These are phyloP conservation scores for Margaritifera margaritifera DNA, from an alignment of 2,888 invertebrate genomes.

Conservation along the genomic window DNA sequence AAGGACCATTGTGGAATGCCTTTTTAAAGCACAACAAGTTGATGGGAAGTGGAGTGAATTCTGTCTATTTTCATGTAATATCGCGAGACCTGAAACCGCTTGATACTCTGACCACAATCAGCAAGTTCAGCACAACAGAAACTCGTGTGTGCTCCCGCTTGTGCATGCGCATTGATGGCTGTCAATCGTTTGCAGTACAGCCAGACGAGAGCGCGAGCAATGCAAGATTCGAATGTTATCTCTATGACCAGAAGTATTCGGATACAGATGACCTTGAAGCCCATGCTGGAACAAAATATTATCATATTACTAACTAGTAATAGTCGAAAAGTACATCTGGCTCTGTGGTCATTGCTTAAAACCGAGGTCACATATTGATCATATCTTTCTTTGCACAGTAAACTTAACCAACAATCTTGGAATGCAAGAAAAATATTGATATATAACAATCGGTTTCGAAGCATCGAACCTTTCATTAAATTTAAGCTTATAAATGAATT, in stretches of 20 bases:
- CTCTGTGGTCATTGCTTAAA: no score
- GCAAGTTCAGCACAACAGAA: conserved; percentile 28
- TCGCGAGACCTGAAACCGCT: conserved; percentile 16
- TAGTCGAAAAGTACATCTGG: no score
- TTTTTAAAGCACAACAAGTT: conserved; percentile 28
- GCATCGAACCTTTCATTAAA: no score
- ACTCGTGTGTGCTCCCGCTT: conserved; percentile 30
- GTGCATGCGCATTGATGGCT: conserved; percentile 33
- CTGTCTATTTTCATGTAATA: conserved; percentile 13
- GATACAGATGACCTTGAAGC: conserved; percentile 13
- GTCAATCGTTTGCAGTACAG: conserved; percentile 21
- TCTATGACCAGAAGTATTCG: conserved; percentile 23
- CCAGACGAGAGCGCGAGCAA: conserved; percentile 2
- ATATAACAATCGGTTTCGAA: no score
- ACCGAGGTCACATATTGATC: no score
- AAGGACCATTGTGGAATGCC: conserved; percentile 21
- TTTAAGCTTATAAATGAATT: no score
- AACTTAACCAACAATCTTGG: no score
- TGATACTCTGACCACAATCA: conserved; percentile 22
- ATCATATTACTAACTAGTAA: no score
- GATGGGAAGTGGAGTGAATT: conserved; percentile 24
- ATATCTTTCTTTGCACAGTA: no score
- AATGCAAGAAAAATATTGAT: no score
- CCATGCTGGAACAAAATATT: no score
- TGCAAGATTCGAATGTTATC: conserved; percentile 14